phyloP scores from a whole-genome alignment of 2,888 invertebrate genomes.

The Phyllotreta striolata region DNA sequence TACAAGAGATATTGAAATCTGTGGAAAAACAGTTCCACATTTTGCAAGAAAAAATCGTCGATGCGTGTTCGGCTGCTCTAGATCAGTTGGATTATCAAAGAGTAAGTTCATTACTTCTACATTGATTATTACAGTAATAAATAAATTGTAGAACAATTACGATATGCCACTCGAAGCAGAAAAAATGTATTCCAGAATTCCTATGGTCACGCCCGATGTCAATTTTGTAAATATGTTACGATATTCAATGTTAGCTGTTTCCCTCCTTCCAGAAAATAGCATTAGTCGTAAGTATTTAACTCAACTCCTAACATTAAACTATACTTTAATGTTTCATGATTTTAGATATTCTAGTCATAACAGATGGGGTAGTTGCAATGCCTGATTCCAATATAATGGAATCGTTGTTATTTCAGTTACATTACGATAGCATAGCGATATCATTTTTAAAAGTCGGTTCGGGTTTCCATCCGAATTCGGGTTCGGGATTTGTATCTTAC shows the following conservation, averaged over 20 bases:
- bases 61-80: slow-evolving; percentile 65
- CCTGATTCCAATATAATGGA: slow-evolving; percentile 79
- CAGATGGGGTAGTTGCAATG: slow-evolving; percentile 77
- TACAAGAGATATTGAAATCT: slow-evolving; percentile 66
- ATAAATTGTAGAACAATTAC: slow-evolving; percentile 57
- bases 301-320: background rate
- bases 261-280: slow-evolving; percentile 77
- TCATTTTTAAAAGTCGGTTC: slow-evolving; percentile 78
- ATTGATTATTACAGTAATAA: slow-evolving; percentile 1
- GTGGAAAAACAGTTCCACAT: slow-evolving; percentile 67
- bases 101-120: slow-evolving; percentile 46
- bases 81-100: slow-evolving; percentile 64
- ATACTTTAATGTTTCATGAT: slow-evolving; percentile 43
- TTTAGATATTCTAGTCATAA: slow-evolving; percentile 74
- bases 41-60: slow-evolving; percentile 69
- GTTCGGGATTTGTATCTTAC: slow-evolving; percentile 75
- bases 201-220: slow-evolving; percentile 72
- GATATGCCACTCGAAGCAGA: slow-evolving; percentile 61
- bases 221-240: slow-evolving; percentile 80
- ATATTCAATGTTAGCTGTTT: slow-evolving; percentile 77
- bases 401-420: slow-evolving; percentile 73
- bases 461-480: slow-evolving; percentile 71
- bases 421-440: slow-evolving; percentile 76
- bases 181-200: slow-evolving; percentile 61
- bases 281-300: slow-evolving; percentile 69